Base-by-base conservation (phyloP, 2,888 invertebrate species). In the Standfussiana lucernea region DNA sequence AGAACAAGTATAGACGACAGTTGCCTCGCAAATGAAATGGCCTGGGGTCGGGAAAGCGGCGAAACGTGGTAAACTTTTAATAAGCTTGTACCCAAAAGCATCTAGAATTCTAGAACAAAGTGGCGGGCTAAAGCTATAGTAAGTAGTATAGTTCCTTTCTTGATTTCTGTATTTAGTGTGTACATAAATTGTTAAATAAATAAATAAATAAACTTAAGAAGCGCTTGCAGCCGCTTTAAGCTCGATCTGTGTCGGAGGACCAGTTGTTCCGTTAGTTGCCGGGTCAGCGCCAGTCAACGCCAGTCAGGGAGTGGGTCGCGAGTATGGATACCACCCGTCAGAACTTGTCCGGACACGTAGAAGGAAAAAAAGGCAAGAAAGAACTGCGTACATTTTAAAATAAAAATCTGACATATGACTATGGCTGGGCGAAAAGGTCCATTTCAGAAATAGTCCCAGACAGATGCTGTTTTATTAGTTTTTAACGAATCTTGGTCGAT, bases 231-330 rank as follows among this genome's bases (percentile, higher is more conserved):
- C 80, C 35, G 75, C 73, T 79, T 59, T 32, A 75, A 79, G 82
- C 77, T 82, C 18, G 28, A 35, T 77, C 6, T 32, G 47, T 59
- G n/a, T 18, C 35, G 59, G 56, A 78, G 77, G 78, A 87, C 82
- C 88, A 87, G 79, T 77, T 77, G 80, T 88, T 72, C 88, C 86
- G 89, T 89, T 86, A 87, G 32, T n/a, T 18, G 68, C 15, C 73
- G 73, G 82, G 83, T 70, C 86, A 66, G 62, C 70, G 50, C 68
- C 32, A 61, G 70, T 11, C 50, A 50, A 15, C 56, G 68, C 68
- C 18, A 61, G 62, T 1, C 73, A 42, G 45, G 24, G 28, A 76
- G 47, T 61, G 64, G 64, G 64, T 42, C 72, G 72, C 70, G 62
- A 24, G 15, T 64, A n/a, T 18, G 15, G 40, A 40, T n/a, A 40